These are phyloP conservation scores for Sinocyclocheilus grahami DNA, from an alignment of 2,113 vertebrate genomes.

Conservation along the genomic window DNA sequence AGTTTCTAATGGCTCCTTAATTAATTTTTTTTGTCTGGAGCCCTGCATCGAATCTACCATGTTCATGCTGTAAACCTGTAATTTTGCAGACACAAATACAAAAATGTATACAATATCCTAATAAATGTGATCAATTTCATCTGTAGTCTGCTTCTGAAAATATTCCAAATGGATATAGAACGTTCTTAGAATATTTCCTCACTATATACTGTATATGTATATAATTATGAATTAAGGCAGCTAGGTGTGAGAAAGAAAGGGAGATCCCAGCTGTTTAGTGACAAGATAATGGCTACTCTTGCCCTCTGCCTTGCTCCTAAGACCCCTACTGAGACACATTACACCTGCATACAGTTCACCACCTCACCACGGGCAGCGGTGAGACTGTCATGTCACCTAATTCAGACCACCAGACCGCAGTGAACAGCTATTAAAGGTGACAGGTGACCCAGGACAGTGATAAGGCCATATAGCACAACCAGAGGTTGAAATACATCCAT, in stretches of 20 bases:
- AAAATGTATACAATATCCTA: not conserved
- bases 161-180: not conserved
- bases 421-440: not conserved
- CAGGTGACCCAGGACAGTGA: not conserved
- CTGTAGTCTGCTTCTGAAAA: not conserved
- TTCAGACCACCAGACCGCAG: not conserved
- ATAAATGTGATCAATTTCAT: not conserved
- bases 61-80: not conserved
- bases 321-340: conserved; percentile 10
- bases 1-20: too few species aligned
- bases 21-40: too few species aligned
- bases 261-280: not conserved
- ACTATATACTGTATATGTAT: not conserved
- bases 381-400: not conserved
- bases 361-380: not conserved
- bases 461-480: not conserved
- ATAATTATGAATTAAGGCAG: not conserved
- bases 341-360: conserved; percentile 11
- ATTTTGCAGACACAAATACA: not conserved
- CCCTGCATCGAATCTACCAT: too few species aligned
- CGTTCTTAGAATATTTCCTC: not conserved
- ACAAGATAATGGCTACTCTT: not conserved
- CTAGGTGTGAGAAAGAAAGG: conserved; percentile 27
- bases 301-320: not conserved
- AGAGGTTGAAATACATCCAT: not conserved